phyloP scores from a whole-genome alignment of 2,797 vertebrate genomes.

The Lepidocolaptes lacrymiger region DNA sequence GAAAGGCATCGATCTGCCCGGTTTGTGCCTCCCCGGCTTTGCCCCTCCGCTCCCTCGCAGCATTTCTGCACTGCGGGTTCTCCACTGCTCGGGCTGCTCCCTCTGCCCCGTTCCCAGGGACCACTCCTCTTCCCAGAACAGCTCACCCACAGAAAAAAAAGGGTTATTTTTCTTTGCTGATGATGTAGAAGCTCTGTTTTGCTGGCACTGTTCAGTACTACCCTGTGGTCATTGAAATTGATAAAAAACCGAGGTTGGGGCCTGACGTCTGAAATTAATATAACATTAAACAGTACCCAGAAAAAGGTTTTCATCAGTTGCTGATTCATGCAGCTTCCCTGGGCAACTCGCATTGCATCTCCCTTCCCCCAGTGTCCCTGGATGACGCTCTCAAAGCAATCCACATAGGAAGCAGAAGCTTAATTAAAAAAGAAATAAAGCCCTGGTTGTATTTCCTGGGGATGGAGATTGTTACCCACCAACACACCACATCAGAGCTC shows the following conservation, averaged over 20 bases:
- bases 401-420: background rate
- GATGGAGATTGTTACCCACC: background rate
- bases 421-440: background rate
- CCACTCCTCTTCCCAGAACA: background rate
- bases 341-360: background rate
- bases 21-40: background rate
- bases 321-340: conserved; percentile 46
- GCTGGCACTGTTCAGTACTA: background rate
- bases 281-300: background rate
- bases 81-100: background rate
- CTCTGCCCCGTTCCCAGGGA: background rate
- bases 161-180: background rate
- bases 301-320: conserved; percentile 5
- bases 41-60: background rate
- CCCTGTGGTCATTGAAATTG: background rate
- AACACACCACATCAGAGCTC: background rate
- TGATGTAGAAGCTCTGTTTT: background rate
- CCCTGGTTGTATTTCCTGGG: background rate
- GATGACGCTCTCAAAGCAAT: background rate
- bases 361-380: background rate
- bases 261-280: background rate
- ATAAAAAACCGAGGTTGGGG: background rate
- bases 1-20: conserved; percentile 15
- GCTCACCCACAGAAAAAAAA: background rate
- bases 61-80: background rate